phyloP scores from a whole-genome alignment of 1,140 invertebrate species.

The Coenobita brevimanus region DNA sequence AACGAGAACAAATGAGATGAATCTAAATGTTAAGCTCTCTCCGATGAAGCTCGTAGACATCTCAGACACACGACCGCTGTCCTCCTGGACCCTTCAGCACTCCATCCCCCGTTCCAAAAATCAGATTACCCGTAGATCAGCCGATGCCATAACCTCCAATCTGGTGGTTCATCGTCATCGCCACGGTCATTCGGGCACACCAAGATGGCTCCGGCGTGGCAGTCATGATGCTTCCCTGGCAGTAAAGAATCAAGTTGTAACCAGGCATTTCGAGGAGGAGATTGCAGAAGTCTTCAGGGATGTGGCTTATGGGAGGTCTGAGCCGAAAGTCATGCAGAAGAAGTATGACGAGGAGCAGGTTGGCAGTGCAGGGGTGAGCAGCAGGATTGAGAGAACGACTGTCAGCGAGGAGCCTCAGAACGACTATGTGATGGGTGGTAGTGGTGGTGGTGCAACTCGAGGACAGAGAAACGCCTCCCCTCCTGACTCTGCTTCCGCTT shows the following conservation, averaged over 20 bases:
- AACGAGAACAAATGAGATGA: too few species aligned
- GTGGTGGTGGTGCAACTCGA: background rate
- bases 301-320: slow-evolving; percentile 27
- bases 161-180: slow-evolving; percentile 4
- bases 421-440: slow-evolving; percentile 32
- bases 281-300: slow-evolving; percentile 44
- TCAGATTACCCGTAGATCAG: background rate
- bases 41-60: too few species aligned
- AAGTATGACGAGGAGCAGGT: background rate
- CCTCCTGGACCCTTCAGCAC: too few species aligned
- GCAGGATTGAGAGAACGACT: slow-evolving; percentile 52
- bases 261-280: slow-evolving; percentile 20
- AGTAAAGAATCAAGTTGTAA: background rate
- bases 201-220: background rate
- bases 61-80: too few species aligned
- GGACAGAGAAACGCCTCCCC: background rate
- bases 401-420: slow-evolving; percentile 29
- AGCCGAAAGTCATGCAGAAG: background rate
- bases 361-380: background rate
- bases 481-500: background rate
- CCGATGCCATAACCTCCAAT: background rate
- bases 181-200: slow-evolving; percentile 4
- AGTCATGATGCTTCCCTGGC: background rate
- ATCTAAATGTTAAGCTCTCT: too few species aligned
- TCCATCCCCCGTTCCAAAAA: background rate